Evolutionary conservation across 2,797 vertebrate species (phyloP), one percentile per base, ranked within the genome.

Genomic region (Tragopan temminckii): DNA sequence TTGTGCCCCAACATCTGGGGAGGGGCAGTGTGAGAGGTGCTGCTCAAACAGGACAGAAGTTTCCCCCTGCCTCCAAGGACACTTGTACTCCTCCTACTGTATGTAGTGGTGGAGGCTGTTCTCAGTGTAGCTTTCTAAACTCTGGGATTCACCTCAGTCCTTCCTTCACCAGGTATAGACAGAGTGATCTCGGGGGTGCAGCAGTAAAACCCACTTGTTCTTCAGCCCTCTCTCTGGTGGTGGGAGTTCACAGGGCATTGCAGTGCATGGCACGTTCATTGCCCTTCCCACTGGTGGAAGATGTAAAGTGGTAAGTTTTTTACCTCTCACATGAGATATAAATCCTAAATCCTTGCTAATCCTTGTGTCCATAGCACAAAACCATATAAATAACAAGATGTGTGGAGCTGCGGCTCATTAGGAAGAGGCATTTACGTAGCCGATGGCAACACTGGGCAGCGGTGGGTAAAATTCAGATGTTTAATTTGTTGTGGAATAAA

Each of bases 261-360:
- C 19, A 78, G 31, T 20, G 7, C 10, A 13, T 6, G 7, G 24
- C 33, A 63, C 25, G 89, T 71, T 33, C 17, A 4, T 86, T 67
- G 67, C n/a, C 23, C 70, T 91, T 77, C 4, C 7, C 61, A 35
- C 46, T 61, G 63, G 67, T 84, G 40, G 74, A 86, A 85, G 48
- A 35, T 18, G 36, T 18, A 6, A 57, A 38, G 18, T 55, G 14
- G 20, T 67, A 88, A 91, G 3, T 89, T 79, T 48, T 72, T 94
- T 7, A 43, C 66, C 52, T 82, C 76, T 82, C 83, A 84, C 61
- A 86, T 53, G 52, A 88, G 70, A 76, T 72, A 59, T 31, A 86
- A 96, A 55, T 80, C 85, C 70, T 84, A 94, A 93, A 88, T 91
- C 57, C 64, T 86, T 64, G 40, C 19, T 88, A 93, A 91, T 93